Base-by-base conservation (phyloP, 2,888 invertebrate genomes). In the Dasypogon diadema region DNA sequence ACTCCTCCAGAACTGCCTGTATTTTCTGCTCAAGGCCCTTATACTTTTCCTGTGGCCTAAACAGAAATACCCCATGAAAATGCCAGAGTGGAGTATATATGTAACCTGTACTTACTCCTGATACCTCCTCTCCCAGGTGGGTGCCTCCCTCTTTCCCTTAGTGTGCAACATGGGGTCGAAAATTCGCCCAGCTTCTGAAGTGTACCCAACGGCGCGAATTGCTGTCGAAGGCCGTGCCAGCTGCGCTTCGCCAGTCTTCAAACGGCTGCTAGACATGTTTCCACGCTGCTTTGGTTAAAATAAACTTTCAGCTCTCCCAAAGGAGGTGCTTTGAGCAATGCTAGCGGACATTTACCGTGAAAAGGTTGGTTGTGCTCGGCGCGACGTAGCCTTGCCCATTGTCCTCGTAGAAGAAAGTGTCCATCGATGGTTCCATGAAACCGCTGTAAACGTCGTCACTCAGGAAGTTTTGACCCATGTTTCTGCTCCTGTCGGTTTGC, bases 181-280 rank as follows among this genome's bases (percentile, higher is more conserved):
- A 77, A 90, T 84, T 77, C 88, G 88, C 4, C 85, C 83, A 79
- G 86, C 89, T 82, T 89, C 90, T 1, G 97, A 96, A 2, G 96
- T 96, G 85, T 96, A 99, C 0, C 99, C 99, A 24, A 97, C 98
- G 6, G 97, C 98, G 75, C 97, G 90, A 46, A 99, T 96, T 1
- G 99, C 98, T 2, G 99, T 99, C 89, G 99, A 97, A 0, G 99
- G 99, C 75, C 99, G 85, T 22, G 88, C 89, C 60, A 85, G 80
- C 0, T 82, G 80, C 76, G 82, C 83, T 54, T 85, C 85, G n/a
- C 79, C 79, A 12, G 30, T 54, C 18, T 54, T 54, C 5, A 51
- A 24, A 10, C 34, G 34, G 24, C 30, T 51, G n/a, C 63, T 63
- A 0, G 22, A 10, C 12, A 70, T 12, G 18, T 74, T 54, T 21